A percentile compares a stretch with the other conserved stretches of the same genome.
phyloP scores from a whole-genome alignment of 2,888 invertebrate species.

The Drosophila acutilabella region DNA sequence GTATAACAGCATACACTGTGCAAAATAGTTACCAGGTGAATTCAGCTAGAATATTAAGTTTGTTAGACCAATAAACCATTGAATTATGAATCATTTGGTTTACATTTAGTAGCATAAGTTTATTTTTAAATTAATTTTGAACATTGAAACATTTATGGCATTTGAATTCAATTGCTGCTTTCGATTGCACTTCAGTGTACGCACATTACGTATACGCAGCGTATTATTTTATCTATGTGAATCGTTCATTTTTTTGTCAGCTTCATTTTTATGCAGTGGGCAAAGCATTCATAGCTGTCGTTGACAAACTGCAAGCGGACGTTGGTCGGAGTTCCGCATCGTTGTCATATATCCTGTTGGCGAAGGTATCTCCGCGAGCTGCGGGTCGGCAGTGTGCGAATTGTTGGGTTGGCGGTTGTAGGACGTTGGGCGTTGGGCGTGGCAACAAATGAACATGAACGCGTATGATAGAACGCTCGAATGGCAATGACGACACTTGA shows the following conservation, averaged over 20 bases:
- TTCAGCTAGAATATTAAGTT: too few species aligned
- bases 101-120: too few species aligned
- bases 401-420: too few species aligned
- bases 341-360: conserved; percentile 47
- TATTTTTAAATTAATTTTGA: too few species aligned
- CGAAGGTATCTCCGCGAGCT: conserved; percentile 12
- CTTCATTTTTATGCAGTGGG: conserved; percentile 24
- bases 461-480: conserved; percentile 66
- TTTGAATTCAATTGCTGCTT: too few species aligned
- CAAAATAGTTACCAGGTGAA: too few species aligned
- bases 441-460: conserved; percentile 73
- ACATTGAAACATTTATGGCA: too few species aligned
- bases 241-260: conserved; percentile 9
- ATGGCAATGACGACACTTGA: conserved; percentile 71
- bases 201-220: conserved; percentile 58
- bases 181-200: too few species aligned
- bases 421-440: neutral
- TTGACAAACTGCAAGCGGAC: conserved; percentile 72
- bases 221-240: conserved; percentile 30
- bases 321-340: conserved; percentile 28
- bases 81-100: too few species aligned
- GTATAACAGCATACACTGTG: neutral
- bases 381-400: neutral
- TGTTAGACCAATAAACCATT: too few species aligned
- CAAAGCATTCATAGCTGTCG: conserved; percentile 25